phyloP scores from a whole-genome alignment of 2,888 invertebrate species.

The Mystacides longicornis region DNA sequence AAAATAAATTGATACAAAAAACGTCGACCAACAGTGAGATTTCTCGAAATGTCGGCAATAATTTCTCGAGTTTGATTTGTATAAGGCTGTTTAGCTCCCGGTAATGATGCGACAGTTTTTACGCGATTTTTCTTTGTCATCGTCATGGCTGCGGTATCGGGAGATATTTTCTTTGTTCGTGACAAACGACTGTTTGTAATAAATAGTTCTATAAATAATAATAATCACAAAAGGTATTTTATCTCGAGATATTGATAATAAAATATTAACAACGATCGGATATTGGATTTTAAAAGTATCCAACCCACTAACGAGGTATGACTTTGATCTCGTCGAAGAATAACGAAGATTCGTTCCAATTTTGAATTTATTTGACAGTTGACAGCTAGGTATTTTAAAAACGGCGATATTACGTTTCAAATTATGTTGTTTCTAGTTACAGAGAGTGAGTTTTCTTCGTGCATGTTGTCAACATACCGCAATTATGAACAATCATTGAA shows the following conservation, averaged over 20 bases:
- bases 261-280: neutral
- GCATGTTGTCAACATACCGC: neutral
- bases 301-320: neutral
- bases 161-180: neutral
- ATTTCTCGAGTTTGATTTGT: too few relatives aligned
- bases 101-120: constrained; percentile 20
- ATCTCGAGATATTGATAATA: constrained; percentile 1
- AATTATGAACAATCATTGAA: neutral
- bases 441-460: too few relatives aligned
- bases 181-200: neutral
- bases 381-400: too few relatives aligned
- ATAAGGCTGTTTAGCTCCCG: constrained; percentile 20
- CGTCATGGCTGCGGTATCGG: constrained; percentile 2
- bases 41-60: too few relatives aligned
- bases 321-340: too few relatives aligned
- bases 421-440: too few relatives aligned
- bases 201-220: neutral
- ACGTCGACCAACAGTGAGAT: too few relatives aligned
- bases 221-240: constrained; percentile 2
- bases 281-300: neutral
- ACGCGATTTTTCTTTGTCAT: constrained; percentile 22
- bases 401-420: too few relatives aligned
- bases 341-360: too few relatives aligned
- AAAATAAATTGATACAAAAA: too few relatives aligned
- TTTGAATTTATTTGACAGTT: too few relatives aligned